Conservation (phyloP, 1,140 invertebrate genomes). For the Brachionus asplanchnoidis region DNA sequence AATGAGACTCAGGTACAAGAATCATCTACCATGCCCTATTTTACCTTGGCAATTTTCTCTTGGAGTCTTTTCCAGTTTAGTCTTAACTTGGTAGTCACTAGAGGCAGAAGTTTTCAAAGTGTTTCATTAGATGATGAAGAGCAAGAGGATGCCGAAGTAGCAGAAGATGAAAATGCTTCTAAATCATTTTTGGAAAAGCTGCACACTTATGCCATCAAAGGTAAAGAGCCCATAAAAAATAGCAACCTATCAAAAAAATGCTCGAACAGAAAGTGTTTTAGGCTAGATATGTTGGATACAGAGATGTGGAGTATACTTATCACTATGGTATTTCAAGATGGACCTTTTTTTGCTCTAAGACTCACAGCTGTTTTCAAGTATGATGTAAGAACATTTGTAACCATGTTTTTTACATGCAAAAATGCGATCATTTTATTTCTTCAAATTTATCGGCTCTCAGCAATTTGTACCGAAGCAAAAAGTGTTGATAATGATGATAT, state of each 20-base stretch:
- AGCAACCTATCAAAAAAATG: neutral
- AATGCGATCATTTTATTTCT: constrained; percentile 76
- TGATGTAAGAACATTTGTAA: constrained; percentile 78
- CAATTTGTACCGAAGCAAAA: constrained; percentile 36
- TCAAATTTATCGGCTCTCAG: constrained; percentile 73
- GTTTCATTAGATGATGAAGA: neutral
- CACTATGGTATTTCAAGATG: constrained; percentile 63
- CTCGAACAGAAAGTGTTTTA: neutral
- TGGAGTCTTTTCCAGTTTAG: constrained; percentile 41
- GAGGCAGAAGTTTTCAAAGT: constrained; percentile 28
- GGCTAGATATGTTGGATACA: constrained; percentile 50
- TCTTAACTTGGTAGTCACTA: constrained; percentile 30
- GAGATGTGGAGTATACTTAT: constrained; percentile 69
- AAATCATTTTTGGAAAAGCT: neutral
- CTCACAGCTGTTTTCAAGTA: constrained; percentile 75
- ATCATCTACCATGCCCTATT: constrained; percentile 22
- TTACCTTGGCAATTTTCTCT: constrained; percentile 23
- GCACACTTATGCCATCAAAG: neutral
- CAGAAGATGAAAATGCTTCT: neutral
- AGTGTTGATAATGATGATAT: neutral
- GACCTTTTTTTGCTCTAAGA: constrained; percentile 75
- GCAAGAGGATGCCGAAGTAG: neutral
- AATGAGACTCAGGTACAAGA: constrained; percentile 28
- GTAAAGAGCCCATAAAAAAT: neutral
- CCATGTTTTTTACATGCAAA: constrained; percentile 82